These are phyloP conservation scores for Misgurnus mizolepis DNA, from an alignment of 2,113 vertebrate genomes.

Conservation along the genomic window DNA sequence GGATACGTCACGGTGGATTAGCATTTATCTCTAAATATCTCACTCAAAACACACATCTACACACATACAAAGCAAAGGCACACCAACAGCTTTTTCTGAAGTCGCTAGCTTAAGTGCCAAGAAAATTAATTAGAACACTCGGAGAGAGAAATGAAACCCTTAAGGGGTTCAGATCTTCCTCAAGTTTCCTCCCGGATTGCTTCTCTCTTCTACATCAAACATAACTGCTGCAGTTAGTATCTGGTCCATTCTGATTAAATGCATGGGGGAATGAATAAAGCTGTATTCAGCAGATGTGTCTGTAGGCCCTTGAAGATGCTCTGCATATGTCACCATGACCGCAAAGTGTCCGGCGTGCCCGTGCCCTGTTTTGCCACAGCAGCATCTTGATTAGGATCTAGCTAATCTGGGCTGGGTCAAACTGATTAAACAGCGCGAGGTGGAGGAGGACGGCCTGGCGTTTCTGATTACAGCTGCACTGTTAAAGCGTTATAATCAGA, in stretches of 20 bases:
- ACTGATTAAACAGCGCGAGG: slow-evolving; percentile 33
- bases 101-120: slow-evolving; percentile 31
- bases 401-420: slow-evolving; percentile 36
- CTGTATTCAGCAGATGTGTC: neutral
- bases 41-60: slow-evolving; percentile 1
- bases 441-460: slow-evolving; percentile 17
- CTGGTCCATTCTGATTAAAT: slow-evolving; percentile 17
- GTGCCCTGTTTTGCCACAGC: neutral
- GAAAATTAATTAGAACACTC: slow-evolving; percentile 49
- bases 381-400: slow-evolving; percentile 25
- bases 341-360: slow-evolving; percentile 14
- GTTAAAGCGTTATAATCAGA: slow-evolving; percentile 39
- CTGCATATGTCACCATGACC: neutral
- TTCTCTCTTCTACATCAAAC: slow-evolving; percentile 17
- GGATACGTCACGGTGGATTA: too few relatives aligned
- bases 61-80: slow-evolving; percentile 32
- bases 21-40: too few relatives aligned
- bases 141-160: slow-evolving; percentile 40
- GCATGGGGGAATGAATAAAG: slow-evolving; percentile 3
- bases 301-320: neutral
- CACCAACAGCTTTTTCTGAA: slow-evolving; percentile 30
- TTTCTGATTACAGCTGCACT: slow-evolving; percentile 42
- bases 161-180: slow-evolving; percentile 40
- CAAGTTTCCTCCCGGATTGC: slow-evolving; percentile 8
- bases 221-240: slow-evolving; percentile 37